Conservation (phyloP, 2,888 invertebrate species). For the Plagodis pulveraria region DNA sequence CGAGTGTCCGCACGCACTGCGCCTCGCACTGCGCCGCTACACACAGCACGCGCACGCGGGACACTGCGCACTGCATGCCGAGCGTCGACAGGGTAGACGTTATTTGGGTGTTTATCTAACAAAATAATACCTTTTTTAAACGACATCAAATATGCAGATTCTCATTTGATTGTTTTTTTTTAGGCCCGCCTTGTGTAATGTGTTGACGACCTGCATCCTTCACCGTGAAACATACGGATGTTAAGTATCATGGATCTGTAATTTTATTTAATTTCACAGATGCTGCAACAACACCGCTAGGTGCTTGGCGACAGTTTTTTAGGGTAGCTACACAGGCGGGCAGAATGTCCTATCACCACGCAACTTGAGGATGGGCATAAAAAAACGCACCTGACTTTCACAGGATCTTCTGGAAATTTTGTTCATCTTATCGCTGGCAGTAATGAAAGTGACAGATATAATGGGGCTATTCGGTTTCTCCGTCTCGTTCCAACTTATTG, state of each 20-base stretch:
- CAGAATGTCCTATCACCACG: no score
- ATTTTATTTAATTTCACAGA: no score
- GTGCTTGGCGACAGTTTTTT: no score
- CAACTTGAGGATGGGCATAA: no score
- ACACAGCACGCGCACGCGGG: constrained; percentile 58
- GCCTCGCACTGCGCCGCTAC: constrained; percentile 67
- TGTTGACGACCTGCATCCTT: no score
- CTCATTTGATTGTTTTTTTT: no score
- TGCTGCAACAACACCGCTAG: neutral
- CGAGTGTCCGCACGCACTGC: constrained; percentile 56
- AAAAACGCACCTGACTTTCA: constrained; percentile 87
- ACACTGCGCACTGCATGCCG: constrained; percentile 52
- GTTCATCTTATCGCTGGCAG: constrained; percentile 87
- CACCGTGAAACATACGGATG: no score
- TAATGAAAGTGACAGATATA: constrained; percentile 87
- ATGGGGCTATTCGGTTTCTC: constrained; percentile 74
- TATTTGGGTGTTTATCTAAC: constrained; percentile 63
- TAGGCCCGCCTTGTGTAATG: no score
- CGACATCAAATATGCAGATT: neutral
- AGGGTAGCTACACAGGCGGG: no score
- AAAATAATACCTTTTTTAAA: neutral
- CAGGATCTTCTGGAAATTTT: constrained; percentile 87
- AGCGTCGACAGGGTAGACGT: constrained; percentile 55
- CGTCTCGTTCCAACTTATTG: constrained; percentile 61
- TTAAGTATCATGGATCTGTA: no score